Conservation (phyloP, 2,113 vertebrate genomes). For the Glareola pratincola region DNA sequence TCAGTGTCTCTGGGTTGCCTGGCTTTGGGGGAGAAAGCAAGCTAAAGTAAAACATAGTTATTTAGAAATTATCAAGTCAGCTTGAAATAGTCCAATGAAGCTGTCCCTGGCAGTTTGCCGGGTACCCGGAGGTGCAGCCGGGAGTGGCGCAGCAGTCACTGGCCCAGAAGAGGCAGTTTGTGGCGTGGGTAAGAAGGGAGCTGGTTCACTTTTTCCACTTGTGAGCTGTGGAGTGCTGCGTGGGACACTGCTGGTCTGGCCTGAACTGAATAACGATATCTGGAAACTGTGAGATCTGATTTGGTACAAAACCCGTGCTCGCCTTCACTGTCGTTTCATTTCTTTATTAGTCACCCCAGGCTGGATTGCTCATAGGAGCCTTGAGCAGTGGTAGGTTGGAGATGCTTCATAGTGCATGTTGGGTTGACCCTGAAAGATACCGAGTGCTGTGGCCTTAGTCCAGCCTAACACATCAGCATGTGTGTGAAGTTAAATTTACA, state of each 20-base stretch:
- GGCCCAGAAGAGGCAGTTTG: not conserved
- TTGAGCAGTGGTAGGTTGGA: not conserved
- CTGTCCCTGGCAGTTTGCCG: not conserved
- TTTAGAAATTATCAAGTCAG: not conserved
- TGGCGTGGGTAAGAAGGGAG: not conserved
- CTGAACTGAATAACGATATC: not conserved
- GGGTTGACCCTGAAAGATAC: not conserved
- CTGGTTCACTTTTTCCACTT: not conserved
- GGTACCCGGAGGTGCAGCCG: not conserved
- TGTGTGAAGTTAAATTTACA: not conserved
- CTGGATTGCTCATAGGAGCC: not conserved
- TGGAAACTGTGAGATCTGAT: not conserved
- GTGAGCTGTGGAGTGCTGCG: not conserved
- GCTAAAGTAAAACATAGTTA: not conserved
- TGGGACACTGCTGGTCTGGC: not conserved
- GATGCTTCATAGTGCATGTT: not conserved
- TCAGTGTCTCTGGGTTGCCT: not conserved
- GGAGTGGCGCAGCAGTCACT: not conserved
- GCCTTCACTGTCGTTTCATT: fast-evolving
- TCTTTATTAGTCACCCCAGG: not conserved
- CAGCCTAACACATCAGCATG: not conserved
- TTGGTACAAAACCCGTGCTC: fast-evolving
- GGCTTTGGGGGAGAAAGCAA: not conserved
- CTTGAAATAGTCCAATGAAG: not conserved
- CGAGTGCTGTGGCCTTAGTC: not conserved